Evolutionary conservation across 2,797 vertebrate genomes (phyloP).

Genomic region (Carapus acus): DNA sequence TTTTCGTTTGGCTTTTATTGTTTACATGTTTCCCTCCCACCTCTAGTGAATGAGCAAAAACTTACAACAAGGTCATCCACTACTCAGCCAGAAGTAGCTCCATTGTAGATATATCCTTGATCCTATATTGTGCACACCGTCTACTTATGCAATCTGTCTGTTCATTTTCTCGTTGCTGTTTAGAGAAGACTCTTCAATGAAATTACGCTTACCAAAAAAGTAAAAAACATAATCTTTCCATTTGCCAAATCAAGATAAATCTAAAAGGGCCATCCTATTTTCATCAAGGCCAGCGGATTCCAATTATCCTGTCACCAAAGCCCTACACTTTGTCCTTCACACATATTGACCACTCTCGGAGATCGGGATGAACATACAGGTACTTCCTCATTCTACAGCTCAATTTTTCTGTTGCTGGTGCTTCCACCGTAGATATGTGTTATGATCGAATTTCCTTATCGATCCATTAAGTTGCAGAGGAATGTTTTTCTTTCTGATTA

Average conservation of each 20-base stretch:
- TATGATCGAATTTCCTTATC: slow-evolving; percentile 55
- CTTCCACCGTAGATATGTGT: slow-evolving; percentile 51
- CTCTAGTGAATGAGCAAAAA: slow-evolving; percentile 27
- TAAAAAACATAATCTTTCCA: slow-evolving; percentile 52
- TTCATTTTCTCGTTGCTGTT: slow-evolving; percentile 45
- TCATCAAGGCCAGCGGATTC: slow-evolving; percentile 45
- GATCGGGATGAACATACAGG: slow-evolving; percentile 16
- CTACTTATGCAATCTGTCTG: slow-evolving; percentile 22
- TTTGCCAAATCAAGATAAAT: slow-evolving; percentile 53
- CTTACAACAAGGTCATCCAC: slow-evolving; percentile 27
- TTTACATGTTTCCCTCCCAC: slow-evolving; percentile 22
- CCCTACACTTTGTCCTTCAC: slow-evolving; percentile 44
- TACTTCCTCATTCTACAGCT: slow-evolving; percentile 8
- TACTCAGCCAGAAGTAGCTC: slow-evolving; percentile 27
- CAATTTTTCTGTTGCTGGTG: slow-evolving; percentile 48
- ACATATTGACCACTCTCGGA: slow-evolving; percentile 35
- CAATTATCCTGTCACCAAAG: slow-evolving; percentile 60
- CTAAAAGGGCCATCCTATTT: slow-evolving; percentile 60
- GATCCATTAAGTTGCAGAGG: slow-evolving; percentile 53
- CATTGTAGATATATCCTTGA: slow-evolving; percentile 17
- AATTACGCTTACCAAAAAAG: slow-evolving; percentile 43
- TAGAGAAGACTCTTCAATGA: slow-evolving; percentile 54
- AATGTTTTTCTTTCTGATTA: slow-evolving; percentile 35
- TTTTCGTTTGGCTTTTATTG: slow-evolving; percentile 7
- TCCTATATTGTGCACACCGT: slow-evolving; percentile 4